Evolutionary conservation across 2,888 invertebrate species (phyloP).

Genomic region (Andrena dorsata): DNA sequence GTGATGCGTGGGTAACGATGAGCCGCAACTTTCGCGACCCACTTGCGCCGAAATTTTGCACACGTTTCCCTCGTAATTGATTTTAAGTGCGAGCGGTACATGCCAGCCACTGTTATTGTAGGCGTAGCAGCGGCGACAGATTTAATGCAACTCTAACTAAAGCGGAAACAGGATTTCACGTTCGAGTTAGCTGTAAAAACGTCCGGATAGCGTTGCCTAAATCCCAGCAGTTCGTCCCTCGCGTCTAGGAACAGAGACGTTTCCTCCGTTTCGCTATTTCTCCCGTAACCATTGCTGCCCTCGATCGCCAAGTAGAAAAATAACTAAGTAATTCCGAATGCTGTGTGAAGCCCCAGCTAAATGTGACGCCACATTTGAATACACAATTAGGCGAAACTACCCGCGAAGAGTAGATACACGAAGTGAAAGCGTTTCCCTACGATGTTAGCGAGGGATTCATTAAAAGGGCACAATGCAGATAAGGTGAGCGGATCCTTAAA

Average conservation of each 20-base stretch:
- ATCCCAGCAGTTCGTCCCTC: no score
- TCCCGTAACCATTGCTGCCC: neutral
- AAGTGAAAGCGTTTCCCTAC: neutral
- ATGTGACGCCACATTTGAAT: slow-evolving; percentile 18
- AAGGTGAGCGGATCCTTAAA: neutral
- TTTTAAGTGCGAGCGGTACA: slow-evolving; percentile 9
- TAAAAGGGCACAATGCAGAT: neutral
- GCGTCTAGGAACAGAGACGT: neutral
- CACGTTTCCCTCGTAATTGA: slow-evolving; percentile 18
- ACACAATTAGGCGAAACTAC: slow-evolving; percentile 1
- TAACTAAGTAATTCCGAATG: no score
- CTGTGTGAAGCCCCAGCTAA: slow-evolving; percentile 1
- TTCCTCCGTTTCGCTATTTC: slow-evolving; percentile 23
- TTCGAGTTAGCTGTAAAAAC: neutral
- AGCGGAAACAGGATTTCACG: slow-evolving; percentile 16
- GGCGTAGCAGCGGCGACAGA: no score
- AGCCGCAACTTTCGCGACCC: neutral
- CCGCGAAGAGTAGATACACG: neutral
- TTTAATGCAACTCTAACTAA: neutral
- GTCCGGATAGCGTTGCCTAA: no score
- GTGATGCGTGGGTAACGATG: neutral
- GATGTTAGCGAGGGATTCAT: neutral
- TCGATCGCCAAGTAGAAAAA: neutral
- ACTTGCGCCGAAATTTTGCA: neutral
- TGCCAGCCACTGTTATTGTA: no score